These are phyloP conservation scores for Steinernema hermaphroditum DNA, from an alignment of 2,888 invertebrate species.

Conservation along the genomic window DNA sequence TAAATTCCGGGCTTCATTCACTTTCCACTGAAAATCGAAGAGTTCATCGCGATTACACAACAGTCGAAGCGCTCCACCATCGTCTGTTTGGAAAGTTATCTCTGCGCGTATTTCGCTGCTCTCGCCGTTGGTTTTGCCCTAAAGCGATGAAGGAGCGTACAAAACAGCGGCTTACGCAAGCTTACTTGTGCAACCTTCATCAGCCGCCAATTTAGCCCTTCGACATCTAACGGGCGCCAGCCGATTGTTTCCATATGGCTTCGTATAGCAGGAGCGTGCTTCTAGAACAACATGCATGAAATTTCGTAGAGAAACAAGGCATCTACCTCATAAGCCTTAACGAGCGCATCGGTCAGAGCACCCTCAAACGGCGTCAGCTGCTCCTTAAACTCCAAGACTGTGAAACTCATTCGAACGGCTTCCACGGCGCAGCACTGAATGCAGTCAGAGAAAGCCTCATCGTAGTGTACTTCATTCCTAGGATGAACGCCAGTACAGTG, in stretches of 20 bases:
- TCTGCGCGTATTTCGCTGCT: background rate
- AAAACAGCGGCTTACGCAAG: background rate
- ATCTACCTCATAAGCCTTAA: background rate
- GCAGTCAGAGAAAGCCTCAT: background rate
- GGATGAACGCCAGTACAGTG: background rate
- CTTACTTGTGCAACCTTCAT: background rate
- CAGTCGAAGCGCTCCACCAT: background rate
- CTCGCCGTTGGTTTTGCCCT: background rate
- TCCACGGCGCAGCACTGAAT: conserved; percentile 2
- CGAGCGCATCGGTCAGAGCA: background rate
- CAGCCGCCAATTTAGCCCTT: background rate
- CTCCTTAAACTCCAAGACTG: background rate
- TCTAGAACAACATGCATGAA: background rate
- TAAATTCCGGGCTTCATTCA: conserved; percentile 21
- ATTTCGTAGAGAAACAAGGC: background rate
- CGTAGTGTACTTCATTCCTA: background rate
- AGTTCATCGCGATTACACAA: conserved; percentile 13
- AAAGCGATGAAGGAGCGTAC: background rate
- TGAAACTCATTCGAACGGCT: conserved; percentile 6
- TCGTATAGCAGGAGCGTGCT: background rate
- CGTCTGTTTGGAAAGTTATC: background rate
- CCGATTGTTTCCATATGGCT: background rate
- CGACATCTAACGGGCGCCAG: background rate
- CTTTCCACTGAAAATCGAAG: conserved; percentile 6
- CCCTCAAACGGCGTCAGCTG: background rate